Evolutionary conservation across 2,888 invertebrate genomes (phyloP), one percentile per base, ranked within the genome.

Genomic region (Ariolimax columbianus): DNA sequence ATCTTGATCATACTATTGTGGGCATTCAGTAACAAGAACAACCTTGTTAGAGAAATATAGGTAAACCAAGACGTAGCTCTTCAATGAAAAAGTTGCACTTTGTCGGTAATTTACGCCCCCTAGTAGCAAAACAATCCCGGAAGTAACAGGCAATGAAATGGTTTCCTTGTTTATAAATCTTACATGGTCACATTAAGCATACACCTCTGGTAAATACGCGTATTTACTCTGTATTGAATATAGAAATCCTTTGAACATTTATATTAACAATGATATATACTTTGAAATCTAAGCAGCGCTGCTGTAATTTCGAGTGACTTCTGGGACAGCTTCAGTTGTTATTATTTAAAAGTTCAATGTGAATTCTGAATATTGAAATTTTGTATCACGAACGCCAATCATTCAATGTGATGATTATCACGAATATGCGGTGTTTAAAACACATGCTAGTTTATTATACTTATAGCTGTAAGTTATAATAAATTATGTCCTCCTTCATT

Each of bases 111-210:
- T 33, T 30, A 17, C 80, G 40, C 80, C 80, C 68, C 47, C 80
- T 80, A 63, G 78, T n/a, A n/a, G 70, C 66, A 47, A 72, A 38
- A 55, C 30, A 72, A 82, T 73, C 81, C 81, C 81, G 81, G 81
- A 82, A 82, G 81, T 82, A 72, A 55, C 19, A 14, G 33, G 30
- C 23, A n/a, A 38, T 47, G 36, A 66, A 80, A 80, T 80, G 1
- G 68, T 55, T 82, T 82, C 81, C 81, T 82, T 82, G 81, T 82
- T 82, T 82, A 82, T 72, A 72, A 30, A 19, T 9, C 3, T n/a
- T n/a, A n/a, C 19, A 23, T 63, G 59, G 59, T 7, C 55, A 55
- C 23, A 23, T 23, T 55, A 23, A 55, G 23, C 23, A 55, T 23
- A 55, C 23, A 55, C 59, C 17, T 63, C 59, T 63, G 23, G 59